Evolutionary conservation across 2,797 vertebrate species (phyloP), one percentile per base, ranked within the genome.

Genomic region (Hydrocynus forskahlii): DNA sequence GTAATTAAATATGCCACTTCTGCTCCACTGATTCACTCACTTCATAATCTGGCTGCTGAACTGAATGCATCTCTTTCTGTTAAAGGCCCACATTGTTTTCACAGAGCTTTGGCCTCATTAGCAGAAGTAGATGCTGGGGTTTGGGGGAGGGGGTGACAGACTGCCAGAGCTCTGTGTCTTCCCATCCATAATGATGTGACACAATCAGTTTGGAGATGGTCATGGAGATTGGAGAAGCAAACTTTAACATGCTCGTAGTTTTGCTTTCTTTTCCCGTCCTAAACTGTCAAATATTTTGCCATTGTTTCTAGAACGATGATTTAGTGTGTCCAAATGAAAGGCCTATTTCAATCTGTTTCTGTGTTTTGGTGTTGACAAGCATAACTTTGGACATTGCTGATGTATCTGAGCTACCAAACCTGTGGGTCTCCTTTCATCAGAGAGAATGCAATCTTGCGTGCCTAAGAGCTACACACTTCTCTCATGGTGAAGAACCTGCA

Each of bases 1-100:
- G 90, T 96, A 95, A 97, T 97, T 96, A 96, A 95, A 96, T 95
- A 94, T 95, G 95, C 95, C 92, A 95, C 94, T 97, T 97, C 94
- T 95, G 94, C 95, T 95, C 92, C 93, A 93, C 92, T 95, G 94
- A 95, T 95, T 96, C 92, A 94, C 95, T 95, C 96, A 95, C 95
- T 95, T 95, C 94, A 95, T 93, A 93, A 90, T 93, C 95, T 95
- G 94, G 92, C 94, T 93, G 92, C 94, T 91, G 91, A 91, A 91
- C 92, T 93, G 92, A 96, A 95, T 92, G 90, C 79, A 86, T 95
- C 93, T 95, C 94, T 95, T 92, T 92, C 92, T 91, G 92, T 90
- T 90, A 94, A 96, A 95, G 89, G 89, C 91, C 89, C 92, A 94
- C 89, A 95, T 96, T 97, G 96, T 97, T 93, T 94, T 93, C 90